Conservation (phyloP, 2,888 invertebrate species). For the Xiphydria camelus region DNA sequence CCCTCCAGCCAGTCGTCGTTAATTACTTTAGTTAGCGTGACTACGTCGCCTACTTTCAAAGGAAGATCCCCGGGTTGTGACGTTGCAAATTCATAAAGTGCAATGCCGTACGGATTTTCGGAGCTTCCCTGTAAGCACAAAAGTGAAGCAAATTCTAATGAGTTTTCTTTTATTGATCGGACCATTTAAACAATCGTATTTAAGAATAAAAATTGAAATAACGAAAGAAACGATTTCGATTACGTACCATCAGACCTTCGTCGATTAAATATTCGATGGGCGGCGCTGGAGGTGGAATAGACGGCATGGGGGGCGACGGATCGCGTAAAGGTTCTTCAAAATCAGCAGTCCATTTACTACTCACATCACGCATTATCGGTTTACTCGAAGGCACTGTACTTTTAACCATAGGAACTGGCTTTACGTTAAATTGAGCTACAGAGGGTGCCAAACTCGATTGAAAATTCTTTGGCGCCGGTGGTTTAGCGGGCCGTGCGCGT, state of each 20-base stretch:
- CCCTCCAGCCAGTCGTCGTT: slow-evolving; percentile 84
- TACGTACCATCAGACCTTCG: slow-evolving; percentile 34
- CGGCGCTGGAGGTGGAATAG: slow-evolving; percentile 76
- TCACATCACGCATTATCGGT: slow-evolving; percentile 22
- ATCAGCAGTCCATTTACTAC: slow-evolving; percentile 13
- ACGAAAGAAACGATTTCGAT: no score
- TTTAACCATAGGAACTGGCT: slow-evolving; percentile 11
- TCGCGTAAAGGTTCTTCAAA: slow-evolving; percentile 52
- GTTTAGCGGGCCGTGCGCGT: slow-evolving; percentile 66
- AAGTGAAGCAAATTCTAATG: not conserved
- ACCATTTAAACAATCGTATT: not conserved
- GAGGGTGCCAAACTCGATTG: slow-evolving; percentile 48
- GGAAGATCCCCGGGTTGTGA: slow-evolving; percentile 77
- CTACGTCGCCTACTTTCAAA: slow-evolving; percentile 76
- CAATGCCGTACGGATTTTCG: slow-evolving; percentile 71
- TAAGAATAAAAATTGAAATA: no score
- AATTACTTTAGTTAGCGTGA: slow-evolving; percentile 70
- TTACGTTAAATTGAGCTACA: slow-evolving; percentile 1
- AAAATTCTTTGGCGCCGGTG: slow-evolving; percentile 59
- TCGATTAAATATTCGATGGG: slow-evolving; percentile 59
- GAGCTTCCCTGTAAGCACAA: slow-evolving; percentile 10
- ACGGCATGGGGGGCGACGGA: slow-evolving; percentile 78
- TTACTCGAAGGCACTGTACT: slow-evolving; percentile 17
- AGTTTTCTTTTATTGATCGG: not conserved
- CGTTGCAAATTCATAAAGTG: slow-evolving; percentile 77